Evolutionary conservation across 2,113 vertebrate genomes (phyloP).

Genomic region (Limnothrissa miodon): DNA sequence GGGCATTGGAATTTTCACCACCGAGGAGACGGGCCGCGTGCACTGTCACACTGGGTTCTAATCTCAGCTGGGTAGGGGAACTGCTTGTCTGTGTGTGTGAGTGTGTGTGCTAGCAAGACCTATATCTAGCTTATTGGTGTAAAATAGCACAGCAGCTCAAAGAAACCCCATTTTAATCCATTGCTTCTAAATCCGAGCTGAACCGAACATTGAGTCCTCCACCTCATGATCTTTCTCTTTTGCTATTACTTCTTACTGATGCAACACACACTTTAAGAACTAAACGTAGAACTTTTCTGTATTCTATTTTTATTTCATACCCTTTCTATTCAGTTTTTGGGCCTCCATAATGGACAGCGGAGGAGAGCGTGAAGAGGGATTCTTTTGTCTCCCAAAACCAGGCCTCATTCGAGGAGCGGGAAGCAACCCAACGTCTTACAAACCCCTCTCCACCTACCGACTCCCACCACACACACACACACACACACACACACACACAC

Average conservation of each 20-base stretch:
- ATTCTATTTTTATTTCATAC: neutral
- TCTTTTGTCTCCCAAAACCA: neutral
- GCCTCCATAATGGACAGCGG: neutral
- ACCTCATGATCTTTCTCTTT: neutral
- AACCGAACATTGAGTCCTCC: neutral
- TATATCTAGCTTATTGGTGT: neutral
- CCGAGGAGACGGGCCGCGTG: neutral
- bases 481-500: neutral
- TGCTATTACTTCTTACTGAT: too few species aligned
- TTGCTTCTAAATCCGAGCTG: neutral
- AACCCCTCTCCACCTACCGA: neutral
- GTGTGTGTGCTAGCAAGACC: neutral
- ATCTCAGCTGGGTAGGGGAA: neutral
- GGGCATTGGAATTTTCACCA: constrained; percentile 5
- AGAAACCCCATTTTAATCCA: neutral
- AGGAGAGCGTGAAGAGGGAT: neutral
- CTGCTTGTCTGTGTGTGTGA: constrained; percentile 3
- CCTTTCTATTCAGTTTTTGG: neutral
- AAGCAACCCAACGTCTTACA: neutral
- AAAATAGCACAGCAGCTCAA: neutral
- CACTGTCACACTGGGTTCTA: neutral
- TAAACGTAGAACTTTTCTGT: neutral
- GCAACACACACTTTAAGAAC: neutral
- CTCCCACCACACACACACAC: neutral
- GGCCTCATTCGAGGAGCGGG: neutral